Base-by-base conservation (phyloP, 2,888 invertebrate species). In the Melinaea menophilus region DNA sequence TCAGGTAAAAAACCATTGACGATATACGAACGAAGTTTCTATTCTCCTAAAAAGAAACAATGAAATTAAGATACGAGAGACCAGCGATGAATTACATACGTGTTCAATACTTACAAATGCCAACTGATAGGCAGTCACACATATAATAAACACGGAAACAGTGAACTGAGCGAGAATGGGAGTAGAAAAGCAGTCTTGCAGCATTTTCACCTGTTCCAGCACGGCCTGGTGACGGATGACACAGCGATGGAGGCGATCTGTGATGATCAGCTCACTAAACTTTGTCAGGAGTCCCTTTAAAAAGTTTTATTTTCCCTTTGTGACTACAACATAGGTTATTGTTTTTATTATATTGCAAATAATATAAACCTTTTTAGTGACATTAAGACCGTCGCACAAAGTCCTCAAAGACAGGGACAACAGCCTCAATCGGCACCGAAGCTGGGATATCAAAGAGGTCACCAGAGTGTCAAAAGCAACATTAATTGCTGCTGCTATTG, bases 111-210 rank as follows among this genome's bases (percentile, higher is more conserved):
- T 80, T 71, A 91, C 91, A 64, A 84, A 75, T 33, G 84, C 86
- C 34, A 91, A 59, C 63, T 90, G 88, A 67, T 90, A 87, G 7
- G 86, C 89, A 4, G 90, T 84, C 9, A 87, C 84, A 63, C 92
- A 91, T 45, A 91, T 88, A 5, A 91, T 89, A 37, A 88, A 69
- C 58, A 82, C 76, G 1, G 91, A 89, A 0, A 88, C 86, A 0
- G 81, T 70, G 62, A 91, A 86, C 69, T 91, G 91, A 4, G 75
- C 77, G n/a, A 91, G 76, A 2, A 85, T 79, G 0, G 84, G 78
- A n/a, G 73, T 70, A 0, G 82, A 79, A 72, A 88, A 88, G 65
- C 80, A 81, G 0, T 66, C 54, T 68, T 91, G 84, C 11, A 90
- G 69, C 3, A 72, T 71, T 0, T 62, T 66, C 1, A 78, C 77